A percentile compares a stretch with the other conserved stretches of the same genome.
Conservation (phyloP, 2,113 vertebrate genomes). For the Sinocyclocheilus anshuiensis region DNA sequence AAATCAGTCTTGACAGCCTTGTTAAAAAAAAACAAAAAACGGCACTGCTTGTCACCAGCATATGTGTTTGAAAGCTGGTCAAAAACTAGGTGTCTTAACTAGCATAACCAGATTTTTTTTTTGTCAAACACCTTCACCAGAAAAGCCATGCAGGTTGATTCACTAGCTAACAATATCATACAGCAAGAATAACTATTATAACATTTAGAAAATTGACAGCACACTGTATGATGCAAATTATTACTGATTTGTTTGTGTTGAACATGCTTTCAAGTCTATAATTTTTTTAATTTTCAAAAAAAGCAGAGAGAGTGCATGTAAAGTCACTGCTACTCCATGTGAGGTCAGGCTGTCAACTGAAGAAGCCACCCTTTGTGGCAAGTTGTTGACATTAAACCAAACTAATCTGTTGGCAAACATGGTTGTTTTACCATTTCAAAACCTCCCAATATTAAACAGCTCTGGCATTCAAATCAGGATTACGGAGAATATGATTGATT, state of each 20-base stretch:
- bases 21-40: not conserved
- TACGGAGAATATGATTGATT: slow-evolving; percentile 63
- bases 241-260: not conserved
- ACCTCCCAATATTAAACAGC: slow-evolving; percentile 56
- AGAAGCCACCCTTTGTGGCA: slow-evolving; percentile 67
- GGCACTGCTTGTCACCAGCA: not conserved
- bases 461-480: slow-evolving; percentile 15
- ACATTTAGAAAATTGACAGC: no score
- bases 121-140: not conserved
- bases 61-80: not conserved
- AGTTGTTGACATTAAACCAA: slow-evolving; percentile 77
- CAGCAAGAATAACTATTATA: not conserved
- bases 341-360: slow-evolving; percentile 47
- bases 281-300: no score
- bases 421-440: slow-evolving; percentile 62
- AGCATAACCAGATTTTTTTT: not conserved
- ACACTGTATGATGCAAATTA: not conserved
- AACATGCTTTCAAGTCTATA: not conserved
- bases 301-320: not conserved
- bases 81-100: not conserved
- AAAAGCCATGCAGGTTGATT: not conserved
- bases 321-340: slow-evolving; percentile 49
- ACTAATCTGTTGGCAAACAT: slow-evolving; percentile 78
- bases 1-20: slow-evolving; percentile 72
- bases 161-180: not conserved